Evolutionary conservation across 2,113 vertebrate genomes (phyloP), one percentile per base, ranked within the genome.

Genomic region (Megaceryle maxima): DNA sequence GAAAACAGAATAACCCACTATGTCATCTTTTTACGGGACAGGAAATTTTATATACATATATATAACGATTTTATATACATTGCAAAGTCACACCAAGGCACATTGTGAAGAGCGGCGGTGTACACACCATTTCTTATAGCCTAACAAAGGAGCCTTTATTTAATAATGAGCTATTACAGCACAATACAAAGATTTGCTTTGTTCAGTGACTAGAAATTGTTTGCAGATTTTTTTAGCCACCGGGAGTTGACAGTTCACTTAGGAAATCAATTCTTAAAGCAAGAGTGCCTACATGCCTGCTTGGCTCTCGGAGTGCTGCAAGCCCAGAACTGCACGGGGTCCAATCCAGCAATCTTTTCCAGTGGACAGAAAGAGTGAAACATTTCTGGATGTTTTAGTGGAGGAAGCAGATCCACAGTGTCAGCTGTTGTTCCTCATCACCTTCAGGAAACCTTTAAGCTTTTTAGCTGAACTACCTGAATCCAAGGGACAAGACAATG

Each of bases 181-280:
- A 81, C 60, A 82, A 95, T 44, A 96, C 90, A 96, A 95, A 94
- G 94, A 95, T 94, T 84, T 94, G 90, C 96, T 96, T 93, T 95
- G 88, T 97, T 94, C 90, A 53, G 88, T 68, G 66, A 72, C 90
- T 88, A 95, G 86, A 97, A 96, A 96, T 96, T 96, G 94, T 95
- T 96, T 94, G 88, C 96, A 97, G 95, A 96, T 93, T 97, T 96
- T 96, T 94, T 94, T 89, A 94, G 94, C 92, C 94, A 95, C 92
- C 0, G 10, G 86, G 92, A 95, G 43, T 41, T 96, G 95, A 96
- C 92, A 87, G 88, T 81, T 94, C 90, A 82, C 90, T 95, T 84
- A 96, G 74, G 92, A 96, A 93, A 95, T 81, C 80, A 87, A 24
- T 53, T 89, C 74, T 96, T 95, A 94, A 90, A 94, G 90, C 28